These are phyloP conservation scores for Leptopilina clavipes DNA, from an alignment of 1,140 invertebrate genomes.

Conservation along the genomic window DNA sequence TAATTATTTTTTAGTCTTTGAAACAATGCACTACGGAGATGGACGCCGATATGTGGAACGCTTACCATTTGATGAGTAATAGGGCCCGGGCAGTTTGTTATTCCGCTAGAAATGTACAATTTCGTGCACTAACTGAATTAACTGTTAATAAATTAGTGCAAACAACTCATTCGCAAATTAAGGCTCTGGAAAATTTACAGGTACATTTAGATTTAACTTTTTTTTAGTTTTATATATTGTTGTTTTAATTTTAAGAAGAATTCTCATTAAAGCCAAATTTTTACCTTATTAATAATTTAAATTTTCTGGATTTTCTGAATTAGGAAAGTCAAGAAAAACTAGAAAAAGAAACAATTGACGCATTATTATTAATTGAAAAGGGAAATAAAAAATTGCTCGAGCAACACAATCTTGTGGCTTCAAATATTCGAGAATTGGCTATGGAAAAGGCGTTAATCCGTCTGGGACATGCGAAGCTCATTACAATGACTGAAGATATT, in stretches of 20 bases:
- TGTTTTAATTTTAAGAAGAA: not conserved
- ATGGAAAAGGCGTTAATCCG: slow-evolving; percentile 79
- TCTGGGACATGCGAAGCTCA: slow-evolving; percentile 76
- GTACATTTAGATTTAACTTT: slow-evolving; percentile 53
- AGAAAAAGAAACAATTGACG: slow-evolving; percentile 73
- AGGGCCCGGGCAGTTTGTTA: slow-evolving; percentile 82
- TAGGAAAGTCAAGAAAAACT: slow-evolving; percentile 77
- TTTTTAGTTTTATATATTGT: not conserved
- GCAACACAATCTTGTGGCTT: slow-evolving; percentile 76
- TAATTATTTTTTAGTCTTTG: slow-evolving; percentile 69
- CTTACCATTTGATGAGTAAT: slow-evolving; percentile 83
- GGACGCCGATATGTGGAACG: slow-evolving; percentile 83
- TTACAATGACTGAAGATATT: slow-evolving; percentile 76
- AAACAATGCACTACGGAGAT: slow-evolving; percentile 80
- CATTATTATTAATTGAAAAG: slow-evolving; percentile 72
- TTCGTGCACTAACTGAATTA: slow-evolving; percentile 80
- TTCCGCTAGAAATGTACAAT: slow-evolving; percentile 79
- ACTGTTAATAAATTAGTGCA: slow-evolving; percentile 81
- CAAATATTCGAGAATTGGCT: slow-evolving; percentile 77
- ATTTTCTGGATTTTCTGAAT: not conserved
- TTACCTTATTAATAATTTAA: slow-evolving; percentile 4
- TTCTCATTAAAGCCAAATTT: no score
- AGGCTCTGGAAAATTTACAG: slow-evolving; percentile 68
- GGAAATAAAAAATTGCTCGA: slow-evolving; percentile 75
- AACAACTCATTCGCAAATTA: slow-evolving; percentile 72